A percentile compares a stretch with the other conserved stretches of the same genome.
These are phyloP conservation scores for Sceloporus tristichus DNA, from an alignment of 2,113 vertebrate genomes.

Conservation along the genomic window DNA sequence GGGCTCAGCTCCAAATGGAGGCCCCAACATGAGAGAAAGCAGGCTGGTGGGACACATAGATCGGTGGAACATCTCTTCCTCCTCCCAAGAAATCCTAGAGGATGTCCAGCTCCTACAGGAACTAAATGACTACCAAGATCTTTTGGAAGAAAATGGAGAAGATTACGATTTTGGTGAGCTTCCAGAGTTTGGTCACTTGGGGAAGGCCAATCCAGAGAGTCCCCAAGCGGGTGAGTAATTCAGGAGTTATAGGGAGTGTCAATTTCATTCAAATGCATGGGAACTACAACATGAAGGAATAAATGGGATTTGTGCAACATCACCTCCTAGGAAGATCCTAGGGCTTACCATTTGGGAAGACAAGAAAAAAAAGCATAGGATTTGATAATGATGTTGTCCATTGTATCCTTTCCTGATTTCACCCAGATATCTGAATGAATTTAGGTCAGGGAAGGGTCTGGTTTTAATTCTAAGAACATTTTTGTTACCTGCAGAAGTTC, in stretches of 20 bases:
- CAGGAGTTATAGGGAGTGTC: no score
- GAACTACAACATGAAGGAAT: neutral
- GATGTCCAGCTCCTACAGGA: conserved; percentile 47
- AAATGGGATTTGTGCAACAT: neutral
- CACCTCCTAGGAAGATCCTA: neutral
- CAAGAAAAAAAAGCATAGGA: no score
- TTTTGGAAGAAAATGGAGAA: conserved; percentile 42
- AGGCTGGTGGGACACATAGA: accelerated
- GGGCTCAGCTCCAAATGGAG: conserved; percentile 80
- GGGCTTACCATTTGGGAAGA: no score
- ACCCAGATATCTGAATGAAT: no score
- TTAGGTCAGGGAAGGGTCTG: no score
- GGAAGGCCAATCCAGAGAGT: neutral
- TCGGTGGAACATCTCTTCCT: neutral
- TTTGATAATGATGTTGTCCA: no score
- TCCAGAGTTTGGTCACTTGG: conserved; percentile 38
- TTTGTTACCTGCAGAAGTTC: neutral
- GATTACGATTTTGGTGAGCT: conserved; percentile 49
- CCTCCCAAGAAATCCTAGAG: conserved; percentile 49
- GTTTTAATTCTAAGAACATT: no score
- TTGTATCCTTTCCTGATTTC: no score
- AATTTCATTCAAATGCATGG: no score
- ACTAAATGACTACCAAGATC: conserved; percentile 2
- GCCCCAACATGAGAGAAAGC: conserved; percentile 72
- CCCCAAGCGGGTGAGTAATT: conserved; percentile 61